Conservation (phyloP, 2,113 vertebrate genomes). For the Sapayoa aenigma region DNA sequence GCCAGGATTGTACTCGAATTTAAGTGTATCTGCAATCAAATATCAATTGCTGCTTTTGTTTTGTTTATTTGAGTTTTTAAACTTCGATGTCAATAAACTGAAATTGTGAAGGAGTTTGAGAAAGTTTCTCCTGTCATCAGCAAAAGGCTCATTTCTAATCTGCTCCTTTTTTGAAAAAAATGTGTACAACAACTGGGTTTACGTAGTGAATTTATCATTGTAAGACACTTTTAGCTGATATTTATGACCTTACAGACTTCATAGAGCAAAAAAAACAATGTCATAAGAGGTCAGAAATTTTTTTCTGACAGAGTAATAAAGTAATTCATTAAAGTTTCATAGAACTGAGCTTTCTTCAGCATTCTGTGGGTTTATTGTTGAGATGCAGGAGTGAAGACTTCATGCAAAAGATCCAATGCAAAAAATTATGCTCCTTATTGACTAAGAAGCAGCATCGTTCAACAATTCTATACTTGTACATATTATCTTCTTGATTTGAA, state of each 20-base stretch:
- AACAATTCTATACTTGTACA: background rate
- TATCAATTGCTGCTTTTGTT: background rate
- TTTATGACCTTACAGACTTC: background rate
- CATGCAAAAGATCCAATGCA: background rate
- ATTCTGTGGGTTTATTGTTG: background rate
- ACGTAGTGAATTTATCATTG: rapidly evolving
- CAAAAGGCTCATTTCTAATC: background rate
- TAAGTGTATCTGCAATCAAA: background rate
- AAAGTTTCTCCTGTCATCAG: background rate
- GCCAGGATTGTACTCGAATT: background rate
- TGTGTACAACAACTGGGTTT: background rate
- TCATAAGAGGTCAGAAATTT: background rate
- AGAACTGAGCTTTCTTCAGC: background rate
- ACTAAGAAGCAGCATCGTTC: background rate
- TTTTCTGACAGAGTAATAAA: background rate
- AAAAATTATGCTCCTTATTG: background rate
- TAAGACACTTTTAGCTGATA: background rate
- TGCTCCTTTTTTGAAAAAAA: background rate
- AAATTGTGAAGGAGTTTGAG: background rate
- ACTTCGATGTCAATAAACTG: background rate
- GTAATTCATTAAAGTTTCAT: background rate
- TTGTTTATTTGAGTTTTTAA: background rate
- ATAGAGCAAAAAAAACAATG: background rate
- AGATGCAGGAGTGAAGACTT: background rate
- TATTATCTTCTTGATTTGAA: background rate